phyloP scores from a whole-genome alignment of 1,140 invertebrate species.

The Drosophila kikkawai region DNA sequence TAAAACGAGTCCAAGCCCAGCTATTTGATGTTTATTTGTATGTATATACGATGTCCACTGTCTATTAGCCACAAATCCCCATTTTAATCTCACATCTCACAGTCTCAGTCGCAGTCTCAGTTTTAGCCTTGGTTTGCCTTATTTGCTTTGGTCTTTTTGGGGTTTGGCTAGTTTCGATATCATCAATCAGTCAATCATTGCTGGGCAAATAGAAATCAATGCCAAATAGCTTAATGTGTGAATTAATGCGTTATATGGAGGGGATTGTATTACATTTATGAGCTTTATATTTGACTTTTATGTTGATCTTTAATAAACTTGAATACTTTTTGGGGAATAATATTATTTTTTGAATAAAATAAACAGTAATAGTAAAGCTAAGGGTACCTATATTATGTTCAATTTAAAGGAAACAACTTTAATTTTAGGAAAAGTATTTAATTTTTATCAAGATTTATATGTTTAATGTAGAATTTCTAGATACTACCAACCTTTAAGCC shows the following conservation, averaged over 20 bases:
- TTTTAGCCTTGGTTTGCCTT: background rate
- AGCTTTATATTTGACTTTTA: constrained; percentile 19
- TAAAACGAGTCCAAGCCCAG: constrained; percentile 28
- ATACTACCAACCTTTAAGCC: background rate
- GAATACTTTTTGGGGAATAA: background rate
- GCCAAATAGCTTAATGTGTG: constrained; percentile 58
- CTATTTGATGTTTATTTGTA: background rate
- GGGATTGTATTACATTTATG: constrained; percentile 47
- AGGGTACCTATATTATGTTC: too few relatives aligned
- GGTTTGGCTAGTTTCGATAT: constrained; percentile 39
- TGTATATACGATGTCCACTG: constrained; percentile 30
- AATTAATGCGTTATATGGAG: constrained; percentile 29
- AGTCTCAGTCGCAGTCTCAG: background rate
- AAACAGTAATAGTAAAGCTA: background rate
- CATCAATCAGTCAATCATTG: constrained; percentile 52
- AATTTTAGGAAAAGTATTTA: background rate
- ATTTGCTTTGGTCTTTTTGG: constrained; percentile 33
- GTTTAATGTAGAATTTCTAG: background rate
- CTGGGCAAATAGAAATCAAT: constrained; percentile 59
- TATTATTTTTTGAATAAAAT: background rate
- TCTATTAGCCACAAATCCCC: constrained; percentile 45
- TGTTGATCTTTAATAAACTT: constrained; percentile 12
- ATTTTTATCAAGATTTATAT: background rate
- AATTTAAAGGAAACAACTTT: background rate
- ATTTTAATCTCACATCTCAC: constrained; percentile 12